Conservation (phyloP, 2,113 vertebrate genomes). For the Sisor rabdophorus region DNA sequence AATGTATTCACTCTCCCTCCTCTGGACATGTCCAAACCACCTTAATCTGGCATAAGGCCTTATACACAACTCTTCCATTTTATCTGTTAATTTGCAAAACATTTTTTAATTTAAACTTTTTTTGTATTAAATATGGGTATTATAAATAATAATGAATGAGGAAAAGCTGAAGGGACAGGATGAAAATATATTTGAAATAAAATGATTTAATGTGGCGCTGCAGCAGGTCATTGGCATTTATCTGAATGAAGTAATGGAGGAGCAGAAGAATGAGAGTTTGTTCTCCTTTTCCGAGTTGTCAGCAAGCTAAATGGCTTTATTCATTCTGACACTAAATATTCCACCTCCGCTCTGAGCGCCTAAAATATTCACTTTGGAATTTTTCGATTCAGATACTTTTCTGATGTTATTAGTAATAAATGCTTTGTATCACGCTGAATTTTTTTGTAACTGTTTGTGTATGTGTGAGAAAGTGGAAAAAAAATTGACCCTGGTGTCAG, state of each 20-base stretch:
- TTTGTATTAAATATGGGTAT: too few relatives aligned
- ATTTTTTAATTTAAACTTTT: too few relatives aligned
- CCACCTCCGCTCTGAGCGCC: not conserved
- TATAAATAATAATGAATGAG: too few relatives aligned
- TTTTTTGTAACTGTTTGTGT: not conserved
- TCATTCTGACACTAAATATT: conserved; percentile 1
- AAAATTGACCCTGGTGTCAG: not conserved
- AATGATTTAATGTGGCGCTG: not conserved
- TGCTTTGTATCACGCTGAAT: not conserved
- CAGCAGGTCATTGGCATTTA: not conserved
- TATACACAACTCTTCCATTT: too few relatives aligned
- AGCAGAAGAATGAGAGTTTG: conserved; percentile 12
- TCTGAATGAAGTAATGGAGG: conserved; percentile 1
- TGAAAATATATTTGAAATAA: too few relatives aligned
- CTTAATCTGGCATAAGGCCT: too few relatives aligned
- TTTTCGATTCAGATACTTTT: not conserved
- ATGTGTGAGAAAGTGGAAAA: not conserved
- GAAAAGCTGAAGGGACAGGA: not conserved
- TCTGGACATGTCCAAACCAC: too few relatives aligned
- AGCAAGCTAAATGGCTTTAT: not conserved
- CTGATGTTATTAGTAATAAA: too few relatives aligned
- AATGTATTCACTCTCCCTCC: too few relatives aligned
- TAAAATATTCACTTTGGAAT: not conserved
- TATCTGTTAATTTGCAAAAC: too few relatives aligned
- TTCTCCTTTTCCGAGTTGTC: not conserved